phyloP scores from a whole-genome alignment of 2,797 vertebrate species.

The Pristis pectinata region DNA sequence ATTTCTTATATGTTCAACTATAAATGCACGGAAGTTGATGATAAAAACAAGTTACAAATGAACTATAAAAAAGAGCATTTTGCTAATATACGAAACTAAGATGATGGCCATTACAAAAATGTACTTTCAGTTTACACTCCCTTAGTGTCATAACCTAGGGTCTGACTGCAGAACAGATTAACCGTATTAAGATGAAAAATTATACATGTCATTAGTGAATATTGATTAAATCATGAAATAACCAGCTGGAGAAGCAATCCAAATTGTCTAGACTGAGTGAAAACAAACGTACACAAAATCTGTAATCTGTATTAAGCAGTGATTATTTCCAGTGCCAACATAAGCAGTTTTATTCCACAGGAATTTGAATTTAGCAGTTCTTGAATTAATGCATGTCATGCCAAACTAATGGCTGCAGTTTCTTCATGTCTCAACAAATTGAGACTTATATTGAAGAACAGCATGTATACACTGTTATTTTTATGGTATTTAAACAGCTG shows the following conservation, averaged over 20 bases:
- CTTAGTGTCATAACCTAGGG: conserved; percentile 12
- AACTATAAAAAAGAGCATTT: not conserved
- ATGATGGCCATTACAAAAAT: conserved; percentile 12
- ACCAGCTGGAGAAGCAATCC: not conserved
- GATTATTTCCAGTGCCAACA: conserved; percentile 31
- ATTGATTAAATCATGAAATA: conserved; percentile 34
- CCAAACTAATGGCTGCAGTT: not conserved
- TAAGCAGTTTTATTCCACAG: conserved; percentile 12
- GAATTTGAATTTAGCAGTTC: not conserved
- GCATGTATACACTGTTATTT: conserved; percentile 28
- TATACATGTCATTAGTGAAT: not conserved
- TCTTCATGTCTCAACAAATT: conserved; percentile 23
- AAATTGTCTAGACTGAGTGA: not conserved
- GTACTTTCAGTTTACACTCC: conserved; percentile 24
- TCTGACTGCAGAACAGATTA: conserved; percentile 26
- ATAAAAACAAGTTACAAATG: conserved; percentile 3
- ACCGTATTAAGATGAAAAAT: conserved; percentile 26
- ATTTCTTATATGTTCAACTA: conserved; percentile 9
- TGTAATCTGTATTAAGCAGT: conserved; percentile 32
- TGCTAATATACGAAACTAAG: not conserved
- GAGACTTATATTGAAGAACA: conserved; percentile 16
- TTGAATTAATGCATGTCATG: conserved; percentile 36
- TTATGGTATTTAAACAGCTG: conserved; percentile 24
- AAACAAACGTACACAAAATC: conserved; percentile 32
- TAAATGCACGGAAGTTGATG: conserved; percentile 5